Percentiles rank a stretch among this genome's conserved stretches.
Conservation (phyloP, 2,113 vertebrate genomes). For the Crocuta crocuta region DNA sequence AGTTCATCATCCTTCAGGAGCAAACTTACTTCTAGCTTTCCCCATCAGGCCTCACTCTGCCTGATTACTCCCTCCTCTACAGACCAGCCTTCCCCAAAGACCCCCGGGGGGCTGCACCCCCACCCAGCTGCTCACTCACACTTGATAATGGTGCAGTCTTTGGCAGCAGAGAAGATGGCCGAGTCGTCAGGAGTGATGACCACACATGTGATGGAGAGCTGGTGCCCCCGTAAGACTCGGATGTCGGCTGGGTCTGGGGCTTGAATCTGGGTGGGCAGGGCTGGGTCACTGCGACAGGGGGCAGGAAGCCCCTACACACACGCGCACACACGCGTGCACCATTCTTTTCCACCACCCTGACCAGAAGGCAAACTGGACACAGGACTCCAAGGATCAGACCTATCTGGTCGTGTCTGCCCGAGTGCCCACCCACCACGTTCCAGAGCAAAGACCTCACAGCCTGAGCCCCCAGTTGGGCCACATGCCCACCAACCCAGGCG, state of each 20-base stretch:
- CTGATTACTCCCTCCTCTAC: background rate
- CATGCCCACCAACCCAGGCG: background rate
- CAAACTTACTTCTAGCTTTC: background rate
- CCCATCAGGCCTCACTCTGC: background rate
- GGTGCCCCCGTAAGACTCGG: slow-evolving; percentile 93
- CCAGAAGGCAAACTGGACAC: background rate
- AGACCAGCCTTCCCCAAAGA: background rate
- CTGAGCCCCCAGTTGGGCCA: background rate
- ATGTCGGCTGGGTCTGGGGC: slow-evolving; percentile 90
- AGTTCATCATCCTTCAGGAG: background rate
- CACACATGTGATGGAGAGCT: slow-evolving; percentile 94
- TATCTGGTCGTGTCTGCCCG: background rate
- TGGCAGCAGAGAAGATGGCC: slow-evolving; percentile 94
- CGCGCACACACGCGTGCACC: background rate
- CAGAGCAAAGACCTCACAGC: background rate
- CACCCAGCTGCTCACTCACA: slow-evolving; percentile 87
- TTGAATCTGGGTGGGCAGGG: slow-evolving; percentile 86
- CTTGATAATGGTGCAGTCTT: slow-evolving; percentile 97
- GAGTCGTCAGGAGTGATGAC: slow-evolving; percentile 93
- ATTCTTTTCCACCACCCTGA: background rate
- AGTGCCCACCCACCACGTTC: background rate
- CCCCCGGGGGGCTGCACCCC: background rate
- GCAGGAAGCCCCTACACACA: background rate
- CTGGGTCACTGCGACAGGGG: background rate
- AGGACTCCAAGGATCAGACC: background rate